A percentile compares a stretch with the other conserved stretches of the same genome.
These are phyloP conservation scores for Martes martes DNA, from an alignment of 2,113 vertebrate species.

Conservation along the genomic window DNA sequence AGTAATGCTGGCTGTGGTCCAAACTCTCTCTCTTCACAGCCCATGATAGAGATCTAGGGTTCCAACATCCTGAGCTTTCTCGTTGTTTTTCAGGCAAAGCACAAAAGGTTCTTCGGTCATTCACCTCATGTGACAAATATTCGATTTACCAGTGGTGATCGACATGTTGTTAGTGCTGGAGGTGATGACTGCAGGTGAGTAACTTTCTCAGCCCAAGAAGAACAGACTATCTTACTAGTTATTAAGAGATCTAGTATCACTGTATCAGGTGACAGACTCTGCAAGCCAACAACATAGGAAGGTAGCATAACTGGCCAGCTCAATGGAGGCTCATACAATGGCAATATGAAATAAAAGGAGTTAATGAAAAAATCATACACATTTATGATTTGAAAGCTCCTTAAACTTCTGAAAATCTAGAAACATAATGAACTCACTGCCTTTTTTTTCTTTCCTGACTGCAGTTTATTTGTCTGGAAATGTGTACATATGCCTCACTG, in stretches of 20 bases:
- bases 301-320: neutral
- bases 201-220: neutral
- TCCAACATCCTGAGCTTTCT: neutral
- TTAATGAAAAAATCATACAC: neutral
- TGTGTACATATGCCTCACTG: constrained; percentile 94
- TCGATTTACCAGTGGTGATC: constrained; percentile 94
- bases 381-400: neutral
- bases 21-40: neutral
- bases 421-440: neutral
- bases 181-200: constrained; percentile 97
- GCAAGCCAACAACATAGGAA: neutral
- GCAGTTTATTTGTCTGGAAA: constrained; percentile 97
- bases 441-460: constrained; percentile 44
- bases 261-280: neutral
- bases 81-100: constrained; percentile 89
- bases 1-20: neutral
- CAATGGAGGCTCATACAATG: neutral
- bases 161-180: constrained; percentile 94
- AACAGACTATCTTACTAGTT: neutral
- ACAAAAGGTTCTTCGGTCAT: constrained; percentile 97
- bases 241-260: neutral
- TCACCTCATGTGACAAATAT: constrained; percentile 96
- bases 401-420: constrained; percentile 1
- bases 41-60: neutral
- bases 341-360: neutral